Conservation (phyloP, 92 coral and sea anemone species). For the Umimayanthus kanabou region DNA sequence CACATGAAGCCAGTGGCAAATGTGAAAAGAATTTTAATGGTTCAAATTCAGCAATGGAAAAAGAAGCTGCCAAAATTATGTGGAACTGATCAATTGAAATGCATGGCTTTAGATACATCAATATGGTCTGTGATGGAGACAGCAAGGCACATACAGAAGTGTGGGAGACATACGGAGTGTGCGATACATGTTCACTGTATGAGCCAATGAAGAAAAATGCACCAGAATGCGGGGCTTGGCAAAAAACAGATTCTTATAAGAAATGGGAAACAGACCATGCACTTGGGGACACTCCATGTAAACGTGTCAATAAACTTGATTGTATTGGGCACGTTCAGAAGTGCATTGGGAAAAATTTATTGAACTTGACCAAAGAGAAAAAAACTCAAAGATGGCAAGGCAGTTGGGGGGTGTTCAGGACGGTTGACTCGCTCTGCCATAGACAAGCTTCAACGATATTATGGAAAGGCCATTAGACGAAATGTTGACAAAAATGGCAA, state of each 20-base stretch:
- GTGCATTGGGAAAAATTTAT: neutral
- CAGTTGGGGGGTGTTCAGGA: conserved; percentile 6
- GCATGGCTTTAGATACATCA: conserved; percentile 21
- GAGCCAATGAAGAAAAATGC: conserved; percentile 42
- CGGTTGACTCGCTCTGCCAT: conserved; percentile 7
- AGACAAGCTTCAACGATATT: neutral
- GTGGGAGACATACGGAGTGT: conserved; percentile 34
- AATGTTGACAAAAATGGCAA: conserved; percentile 14
- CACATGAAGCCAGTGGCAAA: conserved; percentile 37
- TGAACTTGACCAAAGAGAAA: neutral
- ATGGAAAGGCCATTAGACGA: conserved; percentile 17
- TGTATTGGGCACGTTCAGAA: conserved; percentile 39
- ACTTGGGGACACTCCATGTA: conserved; percentile 14
- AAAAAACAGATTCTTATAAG: conserved; percentile 10
- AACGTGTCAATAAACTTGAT: conserved; percentile 46
- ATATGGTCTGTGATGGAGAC: conserved; percentile 44
- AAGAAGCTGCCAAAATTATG: conserved; percentile 38
- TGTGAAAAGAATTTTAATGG: conserved; percentile 36
- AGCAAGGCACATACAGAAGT: conserved; percentile 40
- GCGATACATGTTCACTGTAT: conserved; percentile 30
- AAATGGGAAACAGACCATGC: conserved; percentile 42
- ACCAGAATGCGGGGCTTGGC: conserved; percentile 2
- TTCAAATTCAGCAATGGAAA: conserved; percentile 37
- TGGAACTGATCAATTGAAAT: conserved; percentile 34
- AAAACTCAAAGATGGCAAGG: conserved; percentile 10